These are phyloP conservation scores for Pyrgus malvae DNA, from an alignment of 2,888 invertebrate species.

Conservation along the genomic window DNA sequence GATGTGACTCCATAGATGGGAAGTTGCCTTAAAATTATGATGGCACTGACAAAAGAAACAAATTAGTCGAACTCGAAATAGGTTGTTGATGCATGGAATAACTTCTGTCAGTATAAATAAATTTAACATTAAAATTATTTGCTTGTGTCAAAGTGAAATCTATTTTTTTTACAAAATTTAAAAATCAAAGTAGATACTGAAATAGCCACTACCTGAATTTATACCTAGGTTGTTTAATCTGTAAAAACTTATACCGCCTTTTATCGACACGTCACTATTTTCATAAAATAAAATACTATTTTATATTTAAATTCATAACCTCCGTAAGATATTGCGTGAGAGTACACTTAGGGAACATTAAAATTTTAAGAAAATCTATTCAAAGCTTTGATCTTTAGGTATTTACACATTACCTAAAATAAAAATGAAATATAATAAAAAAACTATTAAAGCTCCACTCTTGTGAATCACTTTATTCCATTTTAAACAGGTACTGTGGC, in stretches of 20 bases:
- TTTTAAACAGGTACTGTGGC: constrained; percentile 57
- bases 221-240: constrained; percentile 15
- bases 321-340: constrained; percentile 18
- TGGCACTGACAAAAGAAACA: constrained; percentile 57
- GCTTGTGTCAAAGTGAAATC: no score
- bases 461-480: constrained; percentile 58
- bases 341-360: constrained; percentile 44
- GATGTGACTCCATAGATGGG: constrained; percentile 41
- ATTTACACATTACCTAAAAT: constrained; percentile 66
- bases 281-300: constrained; percentile 31
- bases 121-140: no score
- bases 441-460: constrained; percentile 57
- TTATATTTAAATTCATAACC: constrained; percentile 24
- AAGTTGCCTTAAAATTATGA: constrained; percentile 43
- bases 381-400: constrained; percentile 64
- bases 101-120: constrained; percentile 24
- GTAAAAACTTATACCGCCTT: constrained; percentile 34
- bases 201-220: constrained; percentile 16
- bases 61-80: constrained; percentile 10
- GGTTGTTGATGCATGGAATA: constrained; percentile 28
- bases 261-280: constrained; percentile 16
- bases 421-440: constrained; percentile 43
- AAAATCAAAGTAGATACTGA: constrained; percentile 12
- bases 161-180: no score
- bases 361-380: constrained; percentile 50